These are phyloP conservation scores for Trogon melanurus DNA, from an alignment of 2,113 vertebrate genomes.

Conservation along the genomic window DNA sequence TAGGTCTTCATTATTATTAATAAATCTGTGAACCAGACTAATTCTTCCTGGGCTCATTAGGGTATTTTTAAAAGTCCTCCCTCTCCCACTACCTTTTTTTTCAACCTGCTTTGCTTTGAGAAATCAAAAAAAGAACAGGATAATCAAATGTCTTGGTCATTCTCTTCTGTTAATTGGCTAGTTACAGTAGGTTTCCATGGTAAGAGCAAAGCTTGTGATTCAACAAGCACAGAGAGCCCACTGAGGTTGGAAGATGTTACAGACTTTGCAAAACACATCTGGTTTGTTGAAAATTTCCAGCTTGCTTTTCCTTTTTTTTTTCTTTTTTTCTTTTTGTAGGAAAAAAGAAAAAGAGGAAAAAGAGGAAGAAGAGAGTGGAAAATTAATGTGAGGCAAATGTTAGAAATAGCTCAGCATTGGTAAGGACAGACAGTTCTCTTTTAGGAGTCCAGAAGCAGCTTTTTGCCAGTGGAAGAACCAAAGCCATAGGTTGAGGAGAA, in stretches of 20 bases:
- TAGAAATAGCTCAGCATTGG: conserved; percentile 45
- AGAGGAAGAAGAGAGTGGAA: neutral
- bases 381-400: conserved; percentile 40
- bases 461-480: conserved; percentile 50
- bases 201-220: conserved; percentile 39
- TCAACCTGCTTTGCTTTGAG: neutral
- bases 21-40: conserved; percentile 23
- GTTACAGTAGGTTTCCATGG: conserved; percentile 48
- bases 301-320: neutral
- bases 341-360: neutral
- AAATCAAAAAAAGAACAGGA: neutral
- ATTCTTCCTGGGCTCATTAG: neutral
- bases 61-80: neutral
- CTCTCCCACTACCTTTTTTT: neutral
- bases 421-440: conserved; percentile 62
- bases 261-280: conserved; percentile 57
- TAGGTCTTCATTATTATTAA: conserved; percentile 34
- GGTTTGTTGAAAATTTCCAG: conserved; percentile 54
- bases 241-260: conserved; percentile 41
- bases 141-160: conserved; percentile 8
- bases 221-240: conserved; percentile 48
- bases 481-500: conserved; percentile 50
- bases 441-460: conserved; percentile 42
- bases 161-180: conserved; percentile 24
- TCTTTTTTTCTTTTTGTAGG: neutral